Conservation (phyloP, 2,888 invertebrate genomes). For the Macrostomum cliftonense region DNA sequence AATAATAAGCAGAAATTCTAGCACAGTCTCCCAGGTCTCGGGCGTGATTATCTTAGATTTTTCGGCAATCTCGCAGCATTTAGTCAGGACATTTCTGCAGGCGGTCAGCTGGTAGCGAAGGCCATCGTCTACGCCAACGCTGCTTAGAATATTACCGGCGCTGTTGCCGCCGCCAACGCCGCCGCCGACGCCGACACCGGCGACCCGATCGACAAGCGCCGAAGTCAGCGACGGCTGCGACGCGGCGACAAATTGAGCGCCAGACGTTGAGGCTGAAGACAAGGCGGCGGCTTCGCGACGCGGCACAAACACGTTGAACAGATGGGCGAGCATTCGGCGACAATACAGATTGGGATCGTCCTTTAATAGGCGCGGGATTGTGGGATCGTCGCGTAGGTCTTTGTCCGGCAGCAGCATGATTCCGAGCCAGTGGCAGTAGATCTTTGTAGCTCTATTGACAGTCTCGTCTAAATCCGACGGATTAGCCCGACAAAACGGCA, state of each 20-base stretch:
- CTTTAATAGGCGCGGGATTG: neutral
- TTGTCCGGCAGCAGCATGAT: constrained; percentile 73
- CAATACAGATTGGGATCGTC: constrained; percentile 76
- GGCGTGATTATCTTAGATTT: constrained; percentile 56
- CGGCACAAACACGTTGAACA: constrained; percentile 81
- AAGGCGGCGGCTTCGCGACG: constrained; percentile 47
- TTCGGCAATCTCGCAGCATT: constrained; percentile 45
- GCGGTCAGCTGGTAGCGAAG: neutral
- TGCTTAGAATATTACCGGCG: neutral
- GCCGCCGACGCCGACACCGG: too few relatives aligned
- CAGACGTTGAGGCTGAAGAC: too few relatives aligned
- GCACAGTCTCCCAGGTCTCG: constrained; percentile 72
- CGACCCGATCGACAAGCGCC: neutral
- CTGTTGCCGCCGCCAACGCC: neutral
- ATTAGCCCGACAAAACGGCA: constrained; percentile 46
- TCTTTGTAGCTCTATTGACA: constrained; percentile 79
- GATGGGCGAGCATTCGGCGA: constrained; percentile 68
- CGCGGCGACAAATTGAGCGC: neutral
- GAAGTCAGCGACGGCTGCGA: too few relatives aligned
- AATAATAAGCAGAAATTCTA: constrained; percentile 67
- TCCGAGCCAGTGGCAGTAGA: constrained; percentile 87
- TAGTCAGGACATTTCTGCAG: constrained; percentile 16
- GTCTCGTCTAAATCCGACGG: constrained; percentile 60
- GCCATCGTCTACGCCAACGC: neutral
- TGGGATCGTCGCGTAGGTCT: constrained; percentile 24